Conservation (phyloP, 1,140 invertebrate genomes). For the Drosophila grimshawi region DNA sequence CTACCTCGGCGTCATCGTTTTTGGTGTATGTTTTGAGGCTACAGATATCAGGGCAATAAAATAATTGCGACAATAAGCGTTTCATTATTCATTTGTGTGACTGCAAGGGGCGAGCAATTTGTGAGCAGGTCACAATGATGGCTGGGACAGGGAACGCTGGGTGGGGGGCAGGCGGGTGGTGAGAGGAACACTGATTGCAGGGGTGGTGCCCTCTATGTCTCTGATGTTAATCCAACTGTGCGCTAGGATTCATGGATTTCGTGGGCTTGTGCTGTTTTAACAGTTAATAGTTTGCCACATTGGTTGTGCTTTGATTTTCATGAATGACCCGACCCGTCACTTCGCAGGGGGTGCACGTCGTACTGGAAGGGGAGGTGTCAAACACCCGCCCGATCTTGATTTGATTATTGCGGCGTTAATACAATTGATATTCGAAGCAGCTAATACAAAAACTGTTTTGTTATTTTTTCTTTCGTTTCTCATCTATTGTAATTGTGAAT, state of each 20-base stretch:
- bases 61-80: slow-evolving; percentile 82
- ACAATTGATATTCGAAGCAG: slow-evolving; percentile 70
- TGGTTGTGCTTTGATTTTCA: slow-evolving; percentile 68
- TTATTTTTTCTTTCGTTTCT: slow-evolving; percentile 15
- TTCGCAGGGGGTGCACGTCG: not conserved
- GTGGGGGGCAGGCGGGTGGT: slow-evolving; percentile 19
- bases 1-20: slow-evolving; percentile 24
- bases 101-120: slow-evolving; percentile 79
- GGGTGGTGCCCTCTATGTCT: slow-evolving; percentile 57
- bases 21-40: slow-evolving; percentile 79
- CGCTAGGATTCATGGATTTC: slow-evolving; percentile 56
- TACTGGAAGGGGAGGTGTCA: slow-evolving; percentile 44
- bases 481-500: slow-evolving; percentile 36
- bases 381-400: slow-evolving; percentile 66
- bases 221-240: slow-evolving; percentile 78
- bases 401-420: slow-evolving; percentile 77
- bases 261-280: slow-evolving; percentile 65
- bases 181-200: slow-evolving; percentile 65
- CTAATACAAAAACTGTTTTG: slow-evolving; percentile 45
- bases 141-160: not conserved
- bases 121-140: slow-evolving; percentile 61
- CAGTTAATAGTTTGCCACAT: slow-evolving; percentile 74
- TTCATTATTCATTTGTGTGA: slow-evolving; percentile 82
- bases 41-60: slow-evolving; percentile 81
- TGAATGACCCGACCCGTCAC: not conserved